Base-by-base conservation (phyloP, 92 coral and sea anemone species). In the Parazoanthus darwini region DNA sequence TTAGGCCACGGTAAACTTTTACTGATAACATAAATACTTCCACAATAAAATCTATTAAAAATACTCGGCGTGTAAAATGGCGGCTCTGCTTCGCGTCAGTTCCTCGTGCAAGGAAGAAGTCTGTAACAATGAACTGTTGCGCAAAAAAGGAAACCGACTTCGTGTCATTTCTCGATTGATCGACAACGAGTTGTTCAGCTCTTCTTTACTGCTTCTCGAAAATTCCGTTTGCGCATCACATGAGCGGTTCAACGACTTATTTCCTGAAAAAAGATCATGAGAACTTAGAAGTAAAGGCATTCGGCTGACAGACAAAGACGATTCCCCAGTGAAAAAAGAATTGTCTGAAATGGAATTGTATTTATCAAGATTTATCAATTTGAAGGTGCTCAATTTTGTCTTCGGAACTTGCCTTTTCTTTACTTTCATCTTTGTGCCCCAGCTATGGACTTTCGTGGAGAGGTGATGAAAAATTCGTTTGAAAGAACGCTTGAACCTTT, bases 401-500 rank as follows among this genome's bases (percentile, higher is more conserved):
- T 66, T 88, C 35, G 74, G 46, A 72, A 80, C 33, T 51, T 85
- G 74, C 29, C 88, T 79, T 75, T 78, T 63, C 35, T 65, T 51
- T 36, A 90, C 85, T 9, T 36, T 22, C 58, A 59, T 80, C 74
- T 65, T 80, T 38, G 63, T 74, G 37, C 88, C 82, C 84, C 89
- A 66, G 35, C 82, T 74, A 44, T 88, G 76, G 23, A 89, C 80
- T 74, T 79, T 89, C 80, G 48, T 42, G 3, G 88, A 65, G 54
- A 93, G 18, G 35, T 86, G 90, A 46, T 90, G 66, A 54, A 92
- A 78, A 85, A 93, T 81, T 74, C 94, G 92, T 59, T 85, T 86
- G 51, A 94, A 43, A 68, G 92, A 81, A 65, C 87, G 85, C 70
- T 94, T 94, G 73, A 94, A 88, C 63, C 91, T 66, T 56, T 91